phyloP scores from a whole-genome alignment of 1,140 invertebrate genomes.

The Mactra quadrangularis region DNA sequence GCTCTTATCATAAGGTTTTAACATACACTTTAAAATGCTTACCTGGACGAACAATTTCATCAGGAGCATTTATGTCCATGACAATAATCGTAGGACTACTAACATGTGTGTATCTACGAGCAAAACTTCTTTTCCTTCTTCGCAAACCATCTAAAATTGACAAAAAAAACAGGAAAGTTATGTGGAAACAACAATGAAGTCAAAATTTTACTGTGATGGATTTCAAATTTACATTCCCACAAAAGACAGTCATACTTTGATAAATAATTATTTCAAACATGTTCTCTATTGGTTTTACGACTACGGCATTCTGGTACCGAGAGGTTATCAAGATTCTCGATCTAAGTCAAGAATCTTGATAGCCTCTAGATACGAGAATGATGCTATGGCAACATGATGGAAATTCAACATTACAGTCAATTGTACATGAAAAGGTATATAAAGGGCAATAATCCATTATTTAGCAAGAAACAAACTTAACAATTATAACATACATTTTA shows the following conservation, averaged over 20 bases:
- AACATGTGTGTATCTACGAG: background rate
- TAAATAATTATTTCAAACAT: background rate
- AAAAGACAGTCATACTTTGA: background rate
- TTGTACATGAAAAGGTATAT: too few relatives aligned
- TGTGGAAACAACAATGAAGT: background rate
- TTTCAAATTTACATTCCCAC: background rate
- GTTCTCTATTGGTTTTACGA: background rate
- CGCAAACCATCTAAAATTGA: background rate
- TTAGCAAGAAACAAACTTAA: too few relatives aligned
- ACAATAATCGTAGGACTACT: constrained; percentile 38
- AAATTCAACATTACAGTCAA: too few relatives aligned
- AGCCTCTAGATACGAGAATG: too few relatives aligned
- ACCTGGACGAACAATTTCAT: constrained; percentile 3
- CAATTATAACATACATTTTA: too few relatives aligned
- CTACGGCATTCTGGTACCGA: background rate
- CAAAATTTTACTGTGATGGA: background rate
- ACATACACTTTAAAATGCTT: background rate
- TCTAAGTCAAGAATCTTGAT: too few relatives aligned
- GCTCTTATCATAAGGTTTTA: too few relatives aligned
- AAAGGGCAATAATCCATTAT: too few relatives aligned
- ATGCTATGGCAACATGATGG: too few relatives aligned
- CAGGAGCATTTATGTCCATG: constrained; percentile 9
- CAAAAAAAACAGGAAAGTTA: background rate
- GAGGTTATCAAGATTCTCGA: background rate
- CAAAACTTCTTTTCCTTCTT: constrained; percentile 23